Conservation (phyloP, 2,888 invertebrate species). For the Parnassius apollo region DNA sequence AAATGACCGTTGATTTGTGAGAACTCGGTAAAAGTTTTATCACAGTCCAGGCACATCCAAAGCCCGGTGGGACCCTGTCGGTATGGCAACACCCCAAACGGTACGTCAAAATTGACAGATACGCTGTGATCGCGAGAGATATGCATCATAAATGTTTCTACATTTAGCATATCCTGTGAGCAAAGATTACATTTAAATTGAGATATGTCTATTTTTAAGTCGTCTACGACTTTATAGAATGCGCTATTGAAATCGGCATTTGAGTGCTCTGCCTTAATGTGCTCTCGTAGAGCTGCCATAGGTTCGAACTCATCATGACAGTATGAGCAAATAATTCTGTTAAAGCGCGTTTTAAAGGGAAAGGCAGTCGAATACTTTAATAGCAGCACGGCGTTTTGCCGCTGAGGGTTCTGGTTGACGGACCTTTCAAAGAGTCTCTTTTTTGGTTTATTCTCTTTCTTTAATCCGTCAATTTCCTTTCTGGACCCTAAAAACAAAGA, state of each 20-base stretch:
- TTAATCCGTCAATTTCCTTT: constrained; percentile 63
- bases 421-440: constrained; percentile 70
- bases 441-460: constrained; percentile 68
- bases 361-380: constrained; percentile 68
- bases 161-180: constrained; percentile 48
- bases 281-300: constrained; percentile 64
- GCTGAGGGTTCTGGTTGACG: constrained; percentile 72
- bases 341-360: constrained; percentile 74
- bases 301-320: constrained; percentile 72
- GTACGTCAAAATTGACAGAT: constrained; percentile 63
- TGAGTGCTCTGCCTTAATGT: constrained; percentile 57
- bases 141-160: constrained; percentile 66
- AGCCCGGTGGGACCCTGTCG: constrained; percentile 57
- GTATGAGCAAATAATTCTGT: constrained; percentile 71
- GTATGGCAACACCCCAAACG: constrained; percentile 71
- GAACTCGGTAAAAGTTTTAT: constrained; percentile 65
- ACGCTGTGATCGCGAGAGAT: constrained; percentile 59
- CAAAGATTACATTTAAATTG: constrained; percentile 67
- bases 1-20: constrained; percentile 70
- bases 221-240: constrained; percentile 71
- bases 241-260: constrained; percentile 70
- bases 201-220: constrained; percentile 68
- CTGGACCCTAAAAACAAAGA: constrained; percentile 72
- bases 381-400: constrained; percentile 71
- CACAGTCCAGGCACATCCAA: constrained; percentile 71